Conservation (phyloP, 1,140 invertebrate species). For the Pseudomyrmex sp. region DNA sequence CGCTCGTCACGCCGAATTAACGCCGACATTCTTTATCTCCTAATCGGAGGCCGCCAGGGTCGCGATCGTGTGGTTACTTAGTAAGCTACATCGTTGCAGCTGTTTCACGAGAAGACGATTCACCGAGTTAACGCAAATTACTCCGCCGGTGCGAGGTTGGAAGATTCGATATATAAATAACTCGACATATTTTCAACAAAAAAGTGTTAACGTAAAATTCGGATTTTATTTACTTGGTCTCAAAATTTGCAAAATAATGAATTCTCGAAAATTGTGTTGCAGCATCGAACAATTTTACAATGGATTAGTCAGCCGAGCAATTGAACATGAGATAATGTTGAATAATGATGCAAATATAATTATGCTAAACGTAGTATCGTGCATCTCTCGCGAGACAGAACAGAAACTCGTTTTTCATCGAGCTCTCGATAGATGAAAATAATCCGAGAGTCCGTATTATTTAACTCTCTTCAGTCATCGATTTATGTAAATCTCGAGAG, state of each 20-base stretch:
- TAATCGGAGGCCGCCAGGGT: constrained; percentile 54
- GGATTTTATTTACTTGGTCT: too few species aligned
- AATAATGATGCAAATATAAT: constrained; percentile 26
- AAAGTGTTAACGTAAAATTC: too few species aligned
- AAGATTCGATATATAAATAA: too few species aligned
- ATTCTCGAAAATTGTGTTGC: too few species aligned
- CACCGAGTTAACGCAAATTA: neutral
- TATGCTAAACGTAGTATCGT: neutral
- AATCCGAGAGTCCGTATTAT: neutral
- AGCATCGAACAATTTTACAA: too few species aligned
- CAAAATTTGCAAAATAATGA: too few species aligned
- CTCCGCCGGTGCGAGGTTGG: too few species aligned
- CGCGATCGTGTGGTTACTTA: constrained; percentile 14
- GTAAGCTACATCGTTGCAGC: neutral
- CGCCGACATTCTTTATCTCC: constrained; percentile 63
- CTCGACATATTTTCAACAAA: too few species aligned
- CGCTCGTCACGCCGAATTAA: constrained; percentile 59
- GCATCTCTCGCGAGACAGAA: neutral
- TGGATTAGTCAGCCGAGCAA: too few species aligned
- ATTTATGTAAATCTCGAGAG: constrained; percentile 50
- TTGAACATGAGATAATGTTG: neutral
- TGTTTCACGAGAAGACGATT: constrained; percentile 4
- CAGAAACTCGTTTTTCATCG: constrained; percentile 26
- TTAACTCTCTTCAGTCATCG: constrained; percentile 37
- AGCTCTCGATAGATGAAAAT: constrained; percentile 36